Evolutionary conservation across 2,888 invertebrate species (phyloP).

Genomic region (Xiphydria camelus): DNA sequence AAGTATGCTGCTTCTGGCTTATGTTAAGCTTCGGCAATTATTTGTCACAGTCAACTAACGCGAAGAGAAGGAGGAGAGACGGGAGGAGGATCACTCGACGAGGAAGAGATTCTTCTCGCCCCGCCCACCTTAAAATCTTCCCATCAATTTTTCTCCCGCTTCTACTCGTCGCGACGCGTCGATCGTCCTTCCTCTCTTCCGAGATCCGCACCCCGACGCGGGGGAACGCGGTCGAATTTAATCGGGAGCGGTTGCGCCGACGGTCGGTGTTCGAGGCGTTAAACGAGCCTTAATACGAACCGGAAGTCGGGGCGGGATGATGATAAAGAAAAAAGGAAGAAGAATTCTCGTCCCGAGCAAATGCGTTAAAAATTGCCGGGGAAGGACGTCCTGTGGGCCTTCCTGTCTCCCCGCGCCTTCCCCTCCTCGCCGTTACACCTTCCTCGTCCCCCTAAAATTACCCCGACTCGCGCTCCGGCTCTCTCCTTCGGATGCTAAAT

Average conservation of each 20-base stretch:
- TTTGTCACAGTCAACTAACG: constrained; percentile 49
- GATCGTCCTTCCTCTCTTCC: constrained; percentile 10
- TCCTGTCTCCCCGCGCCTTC: background rate
- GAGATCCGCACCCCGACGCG: too few relatives aligned
- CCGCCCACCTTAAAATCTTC: constrained; percentile 20
- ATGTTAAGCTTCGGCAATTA: constrained; percentile 53
- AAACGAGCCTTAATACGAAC: constrained; percentile 1
- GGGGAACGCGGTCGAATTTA: too few relatives aligned
- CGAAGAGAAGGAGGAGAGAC: constrained; percentile 25
- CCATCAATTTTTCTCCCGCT: constrained; percentile 26
- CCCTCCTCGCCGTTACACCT: too few relatives aligned
- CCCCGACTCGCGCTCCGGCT: background rate
- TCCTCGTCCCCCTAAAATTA: background rate
- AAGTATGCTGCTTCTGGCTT: constrained; percentile 53
- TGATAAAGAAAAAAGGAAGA: too few relatives aligned
- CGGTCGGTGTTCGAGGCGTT: too few relatives aligned
- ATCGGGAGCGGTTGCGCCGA: too few relatives aligned
- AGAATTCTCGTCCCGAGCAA: constrained; percentile 11
- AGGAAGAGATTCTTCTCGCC: too few relatives aligned
- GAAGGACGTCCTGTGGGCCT: background rate
- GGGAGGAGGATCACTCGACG: too few relatives aligned
- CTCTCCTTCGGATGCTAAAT: too few relatives aligned
- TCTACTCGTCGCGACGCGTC: constrained; percentile 4
- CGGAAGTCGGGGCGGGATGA: constrained; percentile 1
- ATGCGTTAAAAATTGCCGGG: constrained; percentile 13